Conservation (phyloP, 2,113 vertebrate genomes). For the Delphinus delphis region DNA sequence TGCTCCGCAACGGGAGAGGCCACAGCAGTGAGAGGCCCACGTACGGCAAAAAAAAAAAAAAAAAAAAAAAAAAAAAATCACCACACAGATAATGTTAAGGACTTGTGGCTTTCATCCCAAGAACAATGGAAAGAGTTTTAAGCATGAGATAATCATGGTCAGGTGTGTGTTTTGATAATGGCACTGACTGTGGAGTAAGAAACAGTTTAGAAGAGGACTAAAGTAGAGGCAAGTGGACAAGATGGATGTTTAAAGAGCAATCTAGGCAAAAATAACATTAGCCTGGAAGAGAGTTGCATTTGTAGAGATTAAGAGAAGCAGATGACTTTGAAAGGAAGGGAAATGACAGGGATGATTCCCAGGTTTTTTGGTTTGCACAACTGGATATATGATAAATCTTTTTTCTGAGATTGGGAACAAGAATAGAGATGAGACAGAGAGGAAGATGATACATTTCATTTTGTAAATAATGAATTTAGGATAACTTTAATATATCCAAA, state of each 20-base stretch:
- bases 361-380: background rate
- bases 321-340: background rate
- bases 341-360: background rate
- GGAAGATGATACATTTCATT: background rate
- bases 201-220: background rate
- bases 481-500: background rate
- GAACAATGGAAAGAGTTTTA: background rate
- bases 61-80: background rate
- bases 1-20: no score
- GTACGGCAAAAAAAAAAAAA: no score
- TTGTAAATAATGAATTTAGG: background rate
- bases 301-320: background rate
- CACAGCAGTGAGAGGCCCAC: no score
- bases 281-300: background rate
- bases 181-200: background rate
- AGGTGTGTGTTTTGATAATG: background rate
- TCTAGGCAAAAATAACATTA: background rate
- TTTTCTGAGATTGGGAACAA: background rate
- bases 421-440: background rate
- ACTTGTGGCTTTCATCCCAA: background rate
- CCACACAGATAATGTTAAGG: background rate
- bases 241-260: background rate
- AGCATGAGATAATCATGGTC: background rate
- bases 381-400: background rate
- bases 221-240: background rate